Evolutionary conservation across 2,888 invertebrate genomes (phyloP).

Genomic region (Stenichneumon culpator): DNA sequence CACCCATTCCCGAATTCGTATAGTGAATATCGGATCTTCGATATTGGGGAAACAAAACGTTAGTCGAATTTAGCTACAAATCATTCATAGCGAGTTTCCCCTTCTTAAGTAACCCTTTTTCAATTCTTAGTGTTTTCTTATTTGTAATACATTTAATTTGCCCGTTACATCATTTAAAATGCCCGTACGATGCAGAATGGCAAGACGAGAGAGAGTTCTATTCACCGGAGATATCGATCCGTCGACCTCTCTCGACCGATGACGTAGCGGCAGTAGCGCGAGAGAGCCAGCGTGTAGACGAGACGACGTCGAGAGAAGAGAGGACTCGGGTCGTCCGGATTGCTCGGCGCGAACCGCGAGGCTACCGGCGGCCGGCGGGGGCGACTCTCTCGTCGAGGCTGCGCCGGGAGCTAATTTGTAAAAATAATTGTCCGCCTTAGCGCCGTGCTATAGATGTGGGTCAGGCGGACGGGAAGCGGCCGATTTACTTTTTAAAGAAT

Average conservation of each 20-base stretch:
- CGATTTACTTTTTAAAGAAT: slow-evolving; percentile 70
- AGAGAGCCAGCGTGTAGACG: slow-evolving; percentile 52
- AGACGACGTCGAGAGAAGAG: slow-evolving; percentile 24
- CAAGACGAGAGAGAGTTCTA: slow-evolving; percentile 36
- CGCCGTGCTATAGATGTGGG: slow-evolving; percentile 59
- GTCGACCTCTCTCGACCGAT: slow-evolving; percentile 65
- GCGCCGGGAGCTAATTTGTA: slow-evolving; percentile 63
- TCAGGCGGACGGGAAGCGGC: slow-evolving; percentile 71
- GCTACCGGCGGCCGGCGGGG: neutral
- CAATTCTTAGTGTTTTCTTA: neutral
- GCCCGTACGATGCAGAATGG: slow-evolving; percentile 39
- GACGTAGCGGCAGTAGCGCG: slow-evolving; percentile 52
- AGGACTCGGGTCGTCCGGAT: slow-evolving; percentile 2
- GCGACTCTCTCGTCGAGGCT: slow-evolving; percentile 25
- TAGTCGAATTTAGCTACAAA: neutral
- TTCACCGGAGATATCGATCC: slow-evolving; percentile 64
- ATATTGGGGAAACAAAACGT: neutral
- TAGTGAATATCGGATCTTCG: neutral
- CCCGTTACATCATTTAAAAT: slow-evolving; percentile 38
- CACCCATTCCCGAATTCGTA: neutral
- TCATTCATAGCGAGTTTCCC: neutral
- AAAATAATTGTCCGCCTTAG: slow-evolving; percentile 71
- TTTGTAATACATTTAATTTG: neutral
- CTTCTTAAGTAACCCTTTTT: neutral
- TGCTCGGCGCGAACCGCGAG: neutral